A percentile compares a stretch with the other conserved stretches of the same genome.
Conservation (phyloP, 2,888 invertebrate species). For the Copidosoma aretas region DNA sequence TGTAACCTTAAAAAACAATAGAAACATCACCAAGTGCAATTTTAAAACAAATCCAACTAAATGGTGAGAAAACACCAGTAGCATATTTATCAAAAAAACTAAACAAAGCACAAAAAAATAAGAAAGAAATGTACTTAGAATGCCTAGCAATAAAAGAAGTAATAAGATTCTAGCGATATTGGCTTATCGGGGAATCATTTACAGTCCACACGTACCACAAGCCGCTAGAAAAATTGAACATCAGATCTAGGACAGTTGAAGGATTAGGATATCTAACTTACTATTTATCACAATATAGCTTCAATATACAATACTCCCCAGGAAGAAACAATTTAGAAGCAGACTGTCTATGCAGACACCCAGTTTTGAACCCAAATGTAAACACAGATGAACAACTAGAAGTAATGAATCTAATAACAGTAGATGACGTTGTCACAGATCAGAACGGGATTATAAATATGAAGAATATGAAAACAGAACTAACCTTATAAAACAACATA, state of each 20-base stretch:
- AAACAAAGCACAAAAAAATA: conserved; percentile 40
- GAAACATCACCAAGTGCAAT: conserved; percentile 20
- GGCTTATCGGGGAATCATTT: conserved; percentile 40
- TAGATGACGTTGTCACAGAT: conserved; percentile 33
- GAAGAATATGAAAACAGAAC: not conserved
- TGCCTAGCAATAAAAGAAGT: conserved; percentile 45
- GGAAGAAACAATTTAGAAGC: conserved; percentile 38
- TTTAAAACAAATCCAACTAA: conserved; percentile 40
- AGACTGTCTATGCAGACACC: conserved; percentile 37
- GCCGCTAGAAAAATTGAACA: conserved; percentile 36
- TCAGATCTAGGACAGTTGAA: conserved; percentile 40
- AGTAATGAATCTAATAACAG: conserved; percentile 35
- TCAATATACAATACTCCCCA: conserved; percentile 38
- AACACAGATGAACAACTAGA: conserved; percentile 34
- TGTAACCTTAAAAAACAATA: not conserved
- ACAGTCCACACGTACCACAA: conserved; percentile 39
- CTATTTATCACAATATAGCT: conserved; percentile 8
- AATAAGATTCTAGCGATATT: conserved; percentile 45
- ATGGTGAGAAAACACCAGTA: conserved; percentile 38
- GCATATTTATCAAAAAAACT: conserved; percentile 43
- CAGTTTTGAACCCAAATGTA: conserved; percentile 27
- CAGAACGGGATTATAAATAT: conserved; percentile 27
- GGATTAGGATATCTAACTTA: conserved; percentile 37
- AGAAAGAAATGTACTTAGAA: conserved; percentile 43
- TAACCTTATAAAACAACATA: too few relatives aligned